Evolutionary conservation across 1,140 invertebrate species (phyloP).

Genomic region (Kradibia gibbosae): DNA sequence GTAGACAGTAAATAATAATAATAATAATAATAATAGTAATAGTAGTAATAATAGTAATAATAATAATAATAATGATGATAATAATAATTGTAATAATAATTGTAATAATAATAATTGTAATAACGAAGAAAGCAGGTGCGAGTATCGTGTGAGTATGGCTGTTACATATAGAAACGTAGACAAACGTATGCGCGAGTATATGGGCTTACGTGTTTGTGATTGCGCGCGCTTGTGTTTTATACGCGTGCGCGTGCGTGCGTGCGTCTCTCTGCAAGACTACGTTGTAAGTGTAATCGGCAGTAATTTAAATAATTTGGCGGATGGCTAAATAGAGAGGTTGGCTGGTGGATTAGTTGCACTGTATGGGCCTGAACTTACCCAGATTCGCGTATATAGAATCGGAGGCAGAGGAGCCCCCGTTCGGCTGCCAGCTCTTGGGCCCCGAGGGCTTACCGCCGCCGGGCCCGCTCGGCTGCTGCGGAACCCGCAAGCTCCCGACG

Average conservation of each 20-base stretch:
- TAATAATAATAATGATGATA: too few species aligned
- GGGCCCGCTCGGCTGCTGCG: slow-evolving; percentile 58
- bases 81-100: too few species aligned
- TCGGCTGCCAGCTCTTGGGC: slow-evolving; percentile 66
- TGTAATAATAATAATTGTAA: too few species aligned
- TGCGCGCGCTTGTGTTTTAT: too few species aligned
- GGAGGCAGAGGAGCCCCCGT: slow-evolving; percentile 69
- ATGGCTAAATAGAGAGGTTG: slow-evolving; percentile 51
- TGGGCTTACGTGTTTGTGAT: not conserved
- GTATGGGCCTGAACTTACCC: slow-evolving; percentile 76
- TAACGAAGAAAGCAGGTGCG: slow-evolving; percentile 61
- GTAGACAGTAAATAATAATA: slow-evolving; percentile 35
- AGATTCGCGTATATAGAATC: slow-evolving; percentile 86
- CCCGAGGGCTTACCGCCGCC: slow-evolving; percentile 61
- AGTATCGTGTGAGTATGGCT: slow-evolving; percentile 70
- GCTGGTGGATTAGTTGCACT: slow-evolving; percentile 69
- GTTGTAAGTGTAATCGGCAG: too few species aligned
- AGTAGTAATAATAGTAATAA: too few species aligned
- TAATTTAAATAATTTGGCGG: slow-evolving; percentile 40
- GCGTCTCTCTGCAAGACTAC: too few species aligned
- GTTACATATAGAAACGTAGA: slow-evolving; percentile 60
- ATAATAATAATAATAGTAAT: too few species aligned
- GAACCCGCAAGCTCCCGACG: slow-evolving; percentile 55
- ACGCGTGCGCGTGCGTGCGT: too few species aligned
- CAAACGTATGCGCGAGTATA: slow-evolving; percentile 45